Base-by-base conservation (phyloP, 2,797 vertebrate genomes). In the Peromyscus attwateri region DNA sequence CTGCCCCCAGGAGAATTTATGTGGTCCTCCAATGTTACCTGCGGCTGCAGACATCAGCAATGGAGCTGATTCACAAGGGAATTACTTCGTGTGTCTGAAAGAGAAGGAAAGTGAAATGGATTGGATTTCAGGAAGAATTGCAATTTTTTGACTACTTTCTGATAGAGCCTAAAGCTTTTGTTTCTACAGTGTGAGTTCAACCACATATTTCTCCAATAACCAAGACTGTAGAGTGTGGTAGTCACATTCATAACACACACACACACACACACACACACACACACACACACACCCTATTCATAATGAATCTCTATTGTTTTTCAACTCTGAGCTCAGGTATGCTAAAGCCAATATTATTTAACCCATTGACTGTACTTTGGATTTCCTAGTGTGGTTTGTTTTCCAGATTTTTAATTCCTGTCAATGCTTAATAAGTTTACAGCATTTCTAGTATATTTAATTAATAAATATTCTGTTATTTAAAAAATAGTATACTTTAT, bases 1-100 rank as follows among this genome's bases (percentile, higher is more conserved):
- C 77, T 46, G 16, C 62, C 34, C 76, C 83, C 37, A 62, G 57
- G 75, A 97, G 92, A 80, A 87, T 92, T 66, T 92, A 12, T 91
- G 21, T 49, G 3, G 6, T 57, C 9, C 46, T 90, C 46, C 82
- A 77, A 89, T 70, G 40, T 84, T 68, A 84, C 52, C 82, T 77
- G 46, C 43, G 76, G 46, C 40, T n/a, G 8, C 19, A 60, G 60
- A 80, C 80, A 46, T 77, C 43, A 73, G 46, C 23, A 49, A 3
- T 55, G 2, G 40, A 49, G 27, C 37, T 31, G 25, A 73, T 27
- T 75, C 10, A 13, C 0, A 4, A 43, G 16, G 13, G 4, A 94
- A 29, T 62, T 60, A 71, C 21, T 91, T 66, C 85, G 43, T 31
- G n/a, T 11, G 10, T 25, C 57, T 93, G 23, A 23, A 57, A 13